phyloP scores from a whole-genome alignment of 2,797 vertebrate genomes.

The Balearica regulorum region DNA sequence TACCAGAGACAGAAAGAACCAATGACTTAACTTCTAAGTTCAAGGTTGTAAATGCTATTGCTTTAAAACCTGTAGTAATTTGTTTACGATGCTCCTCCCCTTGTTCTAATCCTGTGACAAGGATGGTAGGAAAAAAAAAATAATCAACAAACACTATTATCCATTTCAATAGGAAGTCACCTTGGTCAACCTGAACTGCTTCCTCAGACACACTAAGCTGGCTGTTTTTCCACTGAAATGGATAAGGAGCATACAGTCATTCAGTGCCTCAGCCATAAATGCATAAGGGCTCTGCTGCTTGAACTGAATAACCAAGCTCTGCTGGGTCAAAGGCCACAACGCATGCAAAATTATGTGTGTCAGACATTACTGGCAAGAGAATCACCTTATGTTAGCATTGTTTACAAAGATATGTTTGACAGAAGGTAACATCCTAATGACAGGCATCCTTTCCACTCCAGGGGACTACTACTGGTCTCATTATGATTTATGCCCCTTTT shows the following conservation, averaged over 20 bases:
- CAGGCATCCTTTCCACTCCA: neutral
- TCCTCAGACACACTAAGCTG: neutral
- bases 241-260: neutral
- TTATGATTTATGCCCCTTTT: neutral
- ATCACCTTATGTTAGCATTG: neutral
- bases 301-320: neutral
- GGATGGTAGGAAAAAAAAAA: neutral
- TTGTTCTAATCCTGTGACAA: neutral
- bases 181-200: neutral
- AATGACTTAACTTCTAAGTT: neutral
- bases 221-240: neutral
- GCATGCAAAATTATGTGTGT: neutral
- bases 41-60: neutral
- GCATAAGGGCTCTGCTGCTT: neutral
- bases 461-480: neutral
- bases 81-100: neutral
- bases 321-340: neutral
- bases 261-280: neutral
- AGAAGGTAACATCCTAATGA: neutral
- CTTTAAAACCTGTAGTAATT: neutral
- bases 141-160: neutral
- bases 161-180: neutral
- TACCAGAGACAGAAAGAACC: neutral
- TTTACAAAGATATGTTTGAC: neutral
- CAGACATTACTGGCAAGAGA: neutral